Conservation (phyloP, 2,888 invertebrate genomes). For the Lochmaea crataegi region DNA sequence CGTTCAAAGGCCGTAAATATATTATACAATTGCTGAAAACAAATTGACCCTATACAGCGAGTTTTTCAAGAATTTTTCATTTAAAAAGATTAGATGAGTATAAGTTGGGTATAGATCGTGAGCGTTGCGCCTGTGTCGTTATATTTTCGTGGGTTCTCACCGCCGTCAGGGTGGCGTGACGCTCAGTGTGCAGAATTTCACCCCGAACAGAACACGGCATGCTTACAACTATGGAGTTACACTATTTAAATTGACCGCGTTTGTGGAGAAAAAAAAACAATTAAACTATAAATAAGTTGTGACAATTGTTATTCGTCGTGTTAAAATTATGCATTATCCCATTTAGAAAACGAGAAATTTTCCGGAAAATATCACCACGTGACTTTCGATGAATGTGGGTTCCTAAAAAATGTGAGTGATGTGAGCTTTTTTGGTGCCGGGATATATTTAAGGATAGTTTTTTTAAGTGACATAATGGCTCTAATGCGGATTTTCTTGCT, state of each 20-base stretch:
- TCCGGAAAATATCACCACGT: constrained; percentile 9
- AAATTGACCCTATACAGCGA: constrained; percentile 46
- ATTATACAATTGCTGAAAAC: constrained; percentile 29
- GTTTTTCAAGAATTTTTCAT: constrained; percentile 48
- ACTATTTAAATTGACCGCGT: constrained; percentile 43
- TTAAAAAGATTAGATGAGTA: constrained; percentile 45
- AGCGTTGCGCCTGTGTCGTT: constrained; percentile 52
- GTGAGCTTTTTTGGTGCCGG: constrained; percentile 41
- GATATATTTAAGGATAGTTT: constrained; percentile 39
- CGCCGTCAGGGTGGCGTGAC: constrained; percentile 53
- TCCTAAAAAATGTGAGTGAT: constrained; percentile 48
- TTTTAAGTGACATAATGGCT: constrained; percentile 45
- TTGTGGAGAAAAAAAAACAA: not conserved
- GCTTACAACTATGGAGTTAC: constrained; percentile 15
- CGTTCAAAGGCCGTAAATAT: constrained; percentile 3
- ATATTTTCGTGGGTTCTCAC: constrained; percentile 53
- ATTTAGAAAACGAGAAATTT: not conserved
- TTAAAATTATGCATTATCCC: not conserved
- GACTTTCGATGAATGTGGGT: constrained; percentile 32
- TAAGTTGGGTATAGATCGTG: constrained; percentile 51
- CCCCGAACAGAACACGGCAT: constrained; percentile 45
- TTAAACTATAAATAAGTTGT: not conserved
- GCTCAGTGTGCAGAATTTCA: constrained; percentile 54
- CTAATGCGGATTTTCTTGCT: constrained; percentile 48
- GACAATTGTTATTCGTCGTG: not conserved